Percentiles rank a stretch among this genome's conserved stretches.
Conservation (phyloP, 2,888 invertebrate genomes). For the Drosophila melanosoma region DNA sequence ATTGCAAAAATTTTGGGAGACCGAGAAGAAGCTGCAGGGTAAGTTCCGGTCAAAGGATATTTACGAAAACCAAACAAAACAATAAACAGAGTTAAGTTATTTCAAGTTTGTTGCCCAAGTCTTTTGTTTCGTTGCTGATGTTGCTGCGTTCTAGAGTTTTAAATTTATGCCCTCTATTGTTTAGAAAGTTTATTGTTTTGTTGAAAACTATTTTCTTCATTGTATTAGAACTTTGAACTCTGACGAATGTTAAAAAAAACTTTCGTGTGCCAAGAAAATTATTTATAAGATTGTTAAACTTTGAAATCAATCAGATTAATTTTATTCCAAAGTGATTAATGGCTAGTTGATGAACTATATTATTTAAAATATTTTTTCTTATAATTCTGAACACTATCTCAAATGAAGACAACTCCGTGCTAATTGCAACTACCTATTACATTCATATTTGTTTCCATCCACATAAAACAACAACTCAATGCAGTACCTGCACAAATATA, state of each 20-base stretch:
- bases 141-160: background rate
- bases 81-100: background rate
- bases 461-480: slow-evolving; percentile 25
- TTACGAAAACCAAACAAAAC: background rate
- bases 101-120: slow-evolving; percentile 61
- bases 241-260: background rate
- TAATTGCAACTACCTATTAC: slow-evolving; percentile 2
- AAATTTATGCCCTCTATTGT: slow-evolving; percentile 26
- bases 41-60: slow-evolving; percentile 84
- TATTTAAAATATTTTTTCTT: background rate
- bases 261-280: background rate
- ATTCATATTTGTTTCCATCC: slow-evolving; percentile 47
- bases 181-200: slow-evolving; percentile 10
- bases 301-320: background rate
- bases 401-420: background rate
- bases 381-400: background rate
- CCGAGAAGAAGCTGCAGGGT: slow-evolving; percentile 98
- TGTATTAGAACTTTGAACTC: slow-evolving; percentile 30
- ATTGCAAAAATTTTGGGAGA: slow-evolving; percentile 98
- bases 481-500: slow-evolving; percentile 30
- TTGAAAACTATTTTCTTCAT: slow-evolving; percentile 17
- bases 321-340: background rate
- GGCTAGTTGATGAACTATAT: background rate
- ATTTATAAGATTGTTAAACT: background rate
- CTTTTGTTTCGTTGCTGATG: slow-evolving; percentile 41